Evolutionary conservation across 2,113 vertebrate genomes (phyloP).

Genomic region (Scalopus aquaticus): DNA sequence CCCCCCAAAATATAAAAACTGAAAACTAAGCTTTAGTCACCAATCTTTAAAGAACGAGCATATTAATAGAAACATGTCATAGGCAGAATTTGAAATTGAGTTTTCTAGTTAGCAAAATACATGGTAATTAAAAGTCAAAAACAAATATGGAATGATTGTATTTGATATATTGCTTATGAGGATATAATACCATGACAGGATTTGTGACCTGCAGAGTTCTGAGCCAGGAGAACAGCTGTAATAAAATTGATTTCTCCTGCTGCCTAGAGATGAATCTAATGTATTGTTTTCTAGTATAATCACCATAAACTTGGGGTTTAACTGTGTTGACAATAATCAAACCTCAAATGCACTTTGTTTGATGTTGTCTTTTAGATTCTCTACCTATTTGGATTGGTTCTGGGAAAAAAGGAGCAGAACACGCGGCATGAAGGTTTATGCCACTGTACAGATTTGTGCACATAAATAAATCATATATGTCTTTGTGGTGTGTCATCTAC

Average conservation of each 20-base stretch:
- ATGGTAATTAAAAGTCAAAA: constrained; percentile 38
- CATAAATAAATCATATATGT: constrained; percentile 37
- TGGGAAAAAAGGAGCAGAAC: not conserved
- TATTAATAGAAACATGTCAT: constrained; percentile 22
- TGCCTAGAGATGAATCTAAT: constrained; percentile 42
- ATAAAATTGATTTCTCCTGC: constrained; percentile 45
- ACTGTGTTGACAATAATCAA: not conserved
- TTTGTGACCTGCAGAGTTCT: constrained; percentile 42
- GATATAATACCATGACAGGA: not conserved
- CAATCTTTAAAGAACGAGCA: constrained; percentile 43
- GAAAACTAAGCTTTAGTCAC: constrained; percentile 39
- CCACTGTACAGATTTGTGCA: constrained; percentile 40
- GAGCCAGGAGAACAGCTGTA: constrained; percentile 41
- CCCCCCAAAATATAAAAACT: not conserved
- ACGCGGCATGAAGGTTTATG: not conserved
- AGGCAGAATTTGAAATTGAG: constrained; percentile 50
- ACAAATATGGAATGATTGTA: not conserved
- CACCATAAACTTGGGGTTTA: constrained; percentile 44
- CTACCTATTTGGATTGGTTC: constrained; percentile 1
- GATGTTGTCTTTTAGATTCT: constrained; percentile 8
- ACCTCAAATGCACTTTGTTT: not conserved
- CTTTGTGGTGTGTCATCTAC: constrained; percentile 48
- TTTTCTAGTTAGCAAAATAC: not conserved
- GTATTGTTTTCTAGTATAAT: constrained; percentile 56
- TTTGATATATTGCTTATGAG: constrained; percentile 19